Conservation (phyloP, 2,113 vertebrate genomes). For the Etia nguti region DNA sequence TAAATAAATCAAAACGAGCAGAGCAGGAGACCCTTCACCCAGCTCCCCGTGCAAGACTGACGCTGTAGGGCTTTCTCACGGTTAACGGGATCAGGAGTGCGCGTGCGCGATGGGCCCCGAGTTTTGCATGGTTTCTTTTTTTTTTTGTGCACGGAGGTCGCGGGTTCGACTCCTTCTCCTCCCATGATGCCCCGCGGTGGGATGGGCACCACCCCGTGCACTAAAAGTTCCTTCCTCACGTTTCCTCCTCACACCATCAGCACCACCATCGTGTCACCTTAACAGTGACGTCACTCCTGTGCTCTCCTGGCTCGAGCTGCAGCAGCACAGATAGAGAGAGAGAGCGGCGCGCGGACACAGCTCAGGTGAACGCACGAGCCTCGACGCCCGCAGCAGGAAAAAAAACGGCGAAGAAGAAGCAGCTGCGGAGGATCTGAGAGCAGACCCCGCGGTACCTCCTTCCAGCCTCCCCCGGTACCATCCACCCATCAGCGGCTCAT, state of each 20-base stretch:
- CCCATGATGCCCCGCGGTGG: background rate
- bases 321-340: conserved; percentile 9
- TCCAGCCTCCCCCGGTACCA: background rate
- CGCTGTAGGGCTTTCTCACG: too few species aligned
- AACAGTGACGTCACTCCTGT: conserved; percentile 53
- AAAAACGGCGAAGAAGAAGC: background rate
- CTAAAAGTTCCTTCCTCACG: background rate
- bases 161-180: background rate
- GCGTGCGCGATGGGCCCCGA: background rate
- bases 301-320: conserved; percentile 22
- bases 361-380: conserved; percentile 55
- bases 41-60: background rate
- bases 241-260: background rate
- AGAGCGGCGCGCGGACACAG: conserved; percentile 9
- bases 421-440: background rate
- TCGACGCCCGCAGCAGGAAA: conserved; percentile 32
- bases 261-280: background rate
- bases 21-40: accelerated
- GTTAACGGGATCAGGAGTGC: background rate
- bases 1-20: background rate
- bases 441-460: background rate
- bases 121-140: background rate
- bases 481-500: background rate
- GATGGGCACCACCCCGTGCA: accelerated
- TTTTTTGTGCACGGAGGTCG: background rate